Conservation (phyloP, 2,797 vertebrate genomes). For the Natrix natrix region DNA sequence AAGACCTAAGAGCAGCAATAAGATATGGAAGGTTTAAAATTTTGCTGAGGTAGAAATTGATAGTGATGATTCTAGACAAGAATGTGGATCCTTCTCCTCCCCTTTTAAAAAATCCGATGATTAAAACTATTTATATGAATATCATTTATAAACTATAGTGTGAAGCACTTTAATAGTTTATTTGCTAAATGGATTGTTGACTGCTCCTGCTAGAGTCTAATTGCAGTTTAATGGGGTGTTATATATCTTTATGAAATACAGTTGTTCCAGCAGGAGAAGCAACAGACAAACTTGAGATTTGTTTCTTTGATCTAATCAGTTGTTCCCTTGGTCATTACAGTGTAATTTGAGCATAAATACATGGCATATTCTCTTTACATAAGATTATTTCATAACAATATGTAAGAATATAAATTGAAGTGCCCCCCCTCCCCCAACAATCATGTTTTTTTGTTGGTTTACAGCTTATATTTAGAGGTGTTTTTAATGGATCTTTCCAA, state of each 20-base stretch:
- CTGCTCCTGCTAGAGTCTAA: constrained; percentile 56
- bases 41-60: constrained; percentile 12
- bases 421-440: background rate
- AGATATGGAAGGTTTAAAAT: background rate
- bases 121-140: constrained; percentile 52
- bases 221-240: constrained; percentile 62
- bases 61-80: constrained; percentile 32
- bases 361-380: background rate
- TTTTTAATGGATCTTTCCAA: background rate
- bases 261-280: constrained; percentile 26
- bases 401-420: background rate
- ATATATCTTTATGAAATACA: constrained; percentile 57
- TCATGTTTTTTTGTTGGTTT: background rate
- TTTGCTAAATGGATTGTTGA: constrained; percentile 56
- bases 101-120: constrained; percentile 47
- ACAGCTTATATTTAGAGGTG: no score
- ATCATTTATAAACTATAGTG: constrained; percentile 32
- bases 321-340: background rate
- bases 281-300: background rate
- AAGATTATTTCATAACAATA: background rate
- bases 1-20: background rate
- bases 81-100: constrained; percentile 36
- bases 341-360: background rate
- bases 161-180: constrained; percentile 47
- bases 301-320: constrained; percentile 27